These are phyloP conservation scores for Chaenodraco wilsoni DNA, from an alignment of 2,797 vertebrate species.

Conservation along the genomic window DNA sequence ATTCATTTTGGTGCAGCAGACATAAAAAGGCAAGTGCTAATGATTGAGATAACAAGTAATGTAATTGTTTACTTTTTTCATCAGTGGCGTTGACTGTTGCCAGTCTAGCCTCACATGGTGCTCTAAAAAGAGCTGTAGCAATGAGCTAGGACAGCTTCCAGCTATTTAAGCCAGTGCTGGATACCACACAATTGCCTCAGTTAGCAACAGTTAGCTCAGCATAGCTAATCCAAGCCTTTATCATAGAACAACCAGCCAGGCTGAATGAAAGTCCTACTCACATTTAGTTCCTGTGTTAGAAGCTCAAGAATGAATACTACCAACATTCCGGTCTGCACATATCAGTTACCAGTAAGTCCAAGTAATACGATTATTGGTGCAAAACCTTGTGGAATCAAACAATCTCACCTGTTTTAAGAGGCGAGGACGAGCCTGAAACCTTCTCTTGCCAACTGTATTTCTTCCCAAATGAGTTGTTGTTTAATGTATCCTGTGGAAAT, in stretches of 20 bases:
- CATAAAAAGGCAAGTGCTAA: not conserved
- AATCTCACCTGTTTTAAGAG: constrained; percentile 92
- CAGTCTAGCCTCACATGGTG: constrained; percentile 26
- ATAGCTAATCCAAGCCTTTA: constrained; percentile 37
- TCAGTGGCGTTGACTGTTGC: not conserved
- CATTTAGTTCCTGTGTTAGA: not conserved
- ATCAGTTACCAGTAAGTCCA: not conserved
- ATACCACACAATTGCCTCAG: constrained; percentile 20
- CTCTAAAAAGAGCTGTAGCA: constrained; percentile 29
- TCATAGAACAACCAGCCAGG: constrained; percentile 17
- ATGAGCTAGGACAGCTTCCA: constrained; percentile 44
- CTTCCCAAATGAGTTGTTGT: constrained; percentile 98
- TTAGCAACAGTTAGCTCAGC: constrained; percentile 32
- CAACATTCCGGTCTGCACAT: not conserved
- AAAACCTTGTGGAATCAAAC: not conserved
- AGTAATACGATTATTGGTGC: not conserved
- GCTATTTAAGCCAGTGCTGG: constrained; percentile 25
- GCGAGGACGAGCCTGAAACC: constrained; percentile 93
- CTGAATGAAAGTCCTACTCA: constrained; percentile 25
- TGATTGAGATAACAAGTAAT: not conserved
- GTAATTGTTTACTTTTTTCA: not conserved
- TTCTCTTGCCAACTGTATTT: constrained; percentile 99
- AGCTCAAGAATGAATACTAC: not conserved
- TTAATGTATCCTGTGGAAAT: constrained; percentile 91
- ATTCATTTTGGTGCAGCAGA: no score